These are phyloP conservation scores for Jordanella pulchra DNA, from an alignment of 2,797 vertebrate species.

Conservation along the genomic window DNA sequence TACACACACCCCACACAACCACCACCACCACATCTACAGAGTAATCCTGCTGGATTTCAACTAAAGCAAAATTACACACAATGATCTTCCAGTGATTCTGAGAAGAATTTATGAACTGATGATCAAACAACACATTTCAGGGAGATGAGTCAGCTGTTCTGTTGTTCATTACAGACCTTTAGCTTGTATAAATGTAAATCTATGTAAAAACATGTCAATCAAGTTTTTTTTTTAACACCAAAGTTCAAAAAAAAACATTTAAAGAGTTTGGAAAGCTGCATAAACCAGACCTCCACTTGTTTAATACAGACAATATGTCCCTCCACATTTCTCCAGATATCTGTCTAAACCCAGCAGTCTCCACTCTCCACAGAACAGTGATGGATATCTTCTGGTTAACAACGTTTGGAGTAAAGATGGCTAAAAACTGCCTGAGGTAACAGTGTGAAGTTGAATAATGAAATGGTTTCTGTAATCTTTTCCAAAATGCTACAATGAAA, in stretches of 20 bases:
- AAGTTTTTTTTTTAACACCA: slow-evolving; percentile 10
- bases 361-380: slow-evolving; percentile 62
- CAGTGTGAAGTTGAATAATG: slow-evolving; percentile 15
- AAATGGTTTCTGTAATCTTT: slow-evolving; percentile 29
- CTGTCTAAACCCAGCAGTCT: slow-evolving; percentile 59
- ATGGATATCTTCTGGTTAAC: slow-evolving; percentile 69
- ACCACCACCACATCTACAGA: slow-evolving; percentile 19
- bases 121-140: slow-evolving; percentile 26
- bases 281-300: slow-evolving; percentile 60
- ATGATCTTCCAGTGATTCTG: slow-evolving; percentile 44
- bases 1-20: slow-evolving; percentile 21
- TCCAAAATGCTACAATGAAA: slow-evolving; percentile 1
- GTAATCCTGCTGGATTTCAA: slow-evolving; percentile 59
- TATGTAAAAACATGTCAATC: slow-evolving; percentile 26
- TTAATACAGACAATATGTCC: slow-evolving; percentile 55
- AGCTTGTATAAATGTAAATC: slow-evolving; percentile 23
- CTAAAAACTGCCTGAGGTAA: slow-evolving; percentile 39
- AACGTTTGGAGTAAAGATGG: slow-evolving; percentile 38
- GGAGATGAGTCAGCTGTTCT: slow-evolving; percentile 35
- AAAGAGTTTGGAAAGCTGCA: slow-evolving; percentile 31
- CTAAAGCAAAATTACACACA: slow-evolving; percentile 55
- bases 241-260: slow-evolving; percentile 37
- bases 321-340: slow-evolving; percentile 46
- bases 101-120: slow-evolving; percentile 30
- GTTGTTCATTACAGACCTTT: slow-evolving; percentile 38